These are phyloP conservation scores for Chlorodrepanis virens DNA, from an alignment of 2,113 vertebrate species.

Conservation along the genomic window DNA sequence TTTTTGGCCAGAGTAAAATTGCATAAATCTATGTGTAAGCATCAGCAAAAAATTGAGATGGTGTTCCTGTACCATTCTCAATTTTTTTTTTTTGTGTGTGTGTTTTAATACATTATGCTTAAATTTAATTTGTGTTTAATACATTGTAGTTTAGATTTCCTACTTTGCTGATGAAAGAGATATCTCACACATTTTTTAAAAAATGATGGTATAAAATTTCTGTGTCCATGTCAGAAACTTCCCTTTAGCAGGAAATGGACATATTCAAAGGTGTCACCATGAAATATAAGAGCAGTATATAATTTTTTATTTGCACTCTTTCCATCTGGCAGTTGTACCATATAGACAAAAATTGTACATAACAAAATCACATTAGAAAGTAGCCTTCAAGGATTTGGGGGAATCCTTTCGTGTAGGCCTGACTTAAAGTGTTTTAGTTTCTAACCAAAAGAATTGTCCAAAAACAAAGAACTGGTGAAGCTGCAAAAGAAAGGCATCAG, in stretches of 20 bases:
- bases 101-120: neutral
- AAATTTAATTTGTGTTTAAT: neutral
- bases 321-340: neutral
- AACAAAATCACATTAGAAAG: neutral
- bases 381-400: neutral
- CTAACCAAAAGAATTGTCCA: neutral
- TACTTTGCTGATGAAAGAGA: neutral
- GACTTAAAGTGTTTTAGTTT: neutral
- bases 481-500: neutral
- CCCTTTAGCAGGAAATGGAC: neutral
- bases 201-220: fast-evolving
- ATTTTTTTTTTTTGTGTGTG: neutral
- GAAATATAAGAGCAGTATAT: neutral
- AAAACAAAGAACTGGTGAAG: neutral
- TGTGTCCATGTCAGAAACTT: neutral
- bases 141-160: neutral
- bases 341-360: neutral
- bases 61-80: neutral
- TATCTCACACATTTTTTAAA: neutral
- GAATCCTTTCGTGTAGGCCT: neutral
- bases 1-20: neutral
- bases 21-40: neutral
- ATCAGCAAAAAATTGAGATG: neutral
- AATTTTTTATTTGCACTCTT: neutral
- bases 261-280: neutral